Evolutionary conservation across 2,113 vertebrate species (phyloP).

Genomic region (Paralichthys olivaceus): DNA sequence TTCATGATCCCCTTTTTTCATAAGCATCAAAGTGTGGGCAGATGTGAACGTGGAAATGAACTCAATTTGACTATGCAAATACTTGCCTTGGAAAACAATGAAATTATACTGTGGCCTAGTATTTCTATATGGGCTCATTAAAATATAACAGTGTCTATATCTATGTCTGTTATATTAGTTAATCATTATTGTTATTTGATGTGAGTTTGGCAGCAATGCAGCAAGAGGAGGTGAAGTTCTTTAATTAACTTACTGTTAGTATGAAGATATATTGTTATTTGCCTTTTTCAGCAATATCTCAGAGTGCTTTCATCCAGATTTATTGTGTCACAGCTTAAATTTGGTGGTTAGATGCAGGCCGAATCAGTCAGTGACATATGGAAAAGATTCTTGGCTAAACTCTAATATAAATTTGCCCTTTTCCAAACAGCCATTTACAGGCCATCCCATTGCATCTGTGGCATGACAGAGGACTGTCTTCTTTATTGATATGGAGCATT

Average conservation of each 20-base stretch:
- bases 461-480: conserved; percentile 53
- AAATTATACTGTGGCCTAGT: background rate
- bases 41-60: background rate
- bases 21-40: background rate
- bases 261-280: conserved; percentile 19
- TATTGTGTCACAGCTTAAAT: conserved; percentile 26
- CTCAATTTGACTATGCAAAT: too few relatives aligned
- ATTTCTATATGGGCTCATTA: too few relatives aligned
- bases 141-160: too few relatives aligned
- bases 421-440: conserved; percentile 47
- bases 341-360: conserved; percentile 36
- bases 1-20: background rate
- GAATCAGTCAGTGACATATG: conserved; percentile 42
- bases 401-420: conserved; percentile 57
- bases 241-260: conserved; percentile 4
- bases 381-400: conserved; percentile 51
- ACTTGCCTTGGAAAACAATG: background rate
- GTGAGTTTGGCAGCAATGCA: background rate
- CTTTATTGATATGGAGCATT: conserved; percentile 73
- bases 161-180: too few relatives aligned
- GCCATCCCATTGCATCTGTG: conserved; percentile 48
- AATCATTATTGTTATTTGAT: too few relatives aligned
- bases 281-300: conserved; percentile 7
- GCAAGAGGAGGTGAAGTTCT: background rate
- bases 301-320: conserved; percentile 39